Evolutionary conservation across 1,140 invertebrate species (phyloP).

Genomic region (Leptopilina clavipes): DNA sequence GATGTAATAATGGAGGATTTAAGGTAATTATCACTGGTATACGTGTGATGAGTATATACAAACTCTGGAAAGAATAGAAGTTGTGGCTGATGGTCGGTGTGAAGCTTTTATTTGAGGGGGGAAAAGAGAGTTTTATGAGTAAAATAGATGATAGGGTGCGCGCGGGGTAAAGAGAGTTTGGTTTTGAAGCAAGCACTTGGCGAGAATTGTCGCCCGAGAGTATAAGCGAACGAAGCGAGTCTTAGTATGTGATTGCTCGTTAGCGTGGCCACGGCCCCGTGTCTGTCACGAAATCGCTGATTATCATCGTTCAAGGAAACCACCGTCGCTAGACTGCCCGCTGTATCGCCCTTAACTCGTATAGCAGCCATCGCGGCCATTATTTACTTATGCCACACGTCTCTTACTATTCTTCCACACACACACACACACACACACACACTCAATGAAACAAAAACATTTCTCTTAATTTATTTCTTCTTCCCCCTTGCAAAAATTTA

Average conservation of each 20-base stretch:
- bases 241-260: slow-evolving; percentile 72
- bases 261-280: slow-evolving; percentile 74
- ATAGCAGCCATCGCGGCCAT: slow-evolving; percentile 69
- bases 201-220: slow-evolving; percentile 68
- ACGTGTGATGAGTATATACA: too few relatives aligned
- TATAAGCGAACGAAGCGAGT: slow-evolving; percentile 60
- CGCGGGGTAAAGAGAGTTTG: slow-evolving; percentile 6
- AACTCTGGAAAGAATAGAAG: slow-evolving; percentile 3
- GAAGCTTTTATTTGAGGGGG: slow-evolving; percentile 37
- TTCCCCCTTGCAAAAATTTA: not conserved
- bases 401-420: slow-evolving; percentile 7
- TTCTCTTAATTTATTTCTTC: not conserved
- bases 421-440: not conserved
- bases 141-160: not conserved
- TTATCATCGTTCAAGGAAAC: slow-evolving; percentile 76
- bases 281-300: slow-evolving; percentile 76
- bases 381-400: slow-evolving; percentile 66
- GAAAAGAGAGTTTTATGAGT: slow-evolving; percentile 50
- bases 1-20: slow-evolving; percentile 58
- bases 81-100: not conserved
- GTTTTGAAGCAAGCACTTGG: slow-evolving; percentile 63
- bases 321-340: slow-evolving; percentile 60
- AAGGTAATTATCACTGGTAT: slow-evolving; percentile 59
- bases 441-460: not conserved
- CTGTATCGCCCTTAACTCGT: slow-evolving; percentile 64